A percentile compares a stretch with the other conserved stretches of the same genome.
phyloP scores from a whole-genome alignment of 2,888 invertebrate genomes.

The Acleris emargana region DNA sequence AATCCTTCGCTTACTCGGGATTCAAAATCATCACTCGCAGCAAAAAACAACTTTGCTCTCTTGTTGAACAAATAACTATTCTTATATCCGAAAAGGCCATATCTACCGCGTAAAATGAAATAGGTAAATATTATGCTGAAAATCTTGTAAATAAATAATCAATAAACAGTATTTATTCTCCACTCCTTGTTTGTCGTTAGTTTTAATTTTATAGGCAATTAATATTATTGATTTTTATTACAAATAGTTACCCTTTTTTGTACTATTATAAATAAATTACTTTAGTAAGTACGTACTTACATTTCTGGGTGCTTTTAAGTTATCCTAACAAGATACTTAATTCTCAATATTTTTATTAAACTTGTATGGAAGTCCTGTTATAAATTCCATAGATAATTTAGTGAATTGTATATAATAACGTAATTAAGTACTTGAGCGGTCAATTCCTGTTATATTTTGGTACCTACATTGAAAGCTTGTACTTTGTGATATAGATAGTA shows the following conservation, averaged over 20 bases:
- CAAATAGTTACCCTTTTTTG: not conserved
- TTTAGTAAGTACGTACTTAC: no score
- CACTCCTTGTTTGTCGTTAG: not conserved
- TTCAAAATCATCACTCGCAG: no score
- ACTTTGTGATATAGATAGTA: conserved; percentile 18
- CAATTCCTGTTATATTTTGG: conserved; percentile 6
- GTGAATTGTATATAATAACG: conserved; percentile 2
- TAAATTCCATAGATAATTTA: not conserved
- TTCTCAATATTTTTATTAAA: no score
- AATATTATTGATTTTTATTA: not conserved
- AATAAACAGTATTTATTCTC: not conserved
- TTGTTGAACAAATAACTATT: no score
- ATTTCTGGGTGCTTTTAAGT: no score
- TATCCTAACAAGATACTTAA: no score
- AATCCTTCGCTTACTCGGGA: no score
- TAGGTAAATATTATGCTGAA: not conserved
- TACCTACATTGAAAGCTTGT: conserved; percentile 7
- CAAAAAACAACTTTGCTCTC: no score
- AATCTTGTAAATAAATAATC: not conserved
- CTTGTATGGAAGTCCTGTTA: not conserved
- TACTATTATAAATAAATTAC: not conserved
- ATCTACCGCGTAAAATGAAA: no score
- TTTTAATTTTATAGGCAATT: not conserved
- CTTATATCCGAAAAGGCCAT: no score
- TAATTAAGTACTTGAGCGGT: conserved; percentile 13